These are phyloP conservation scores for Psilopogon haemacephalus DNA, from an alignment of 2,113 vertebrate species.

Conservation along the genomic window DNA sequence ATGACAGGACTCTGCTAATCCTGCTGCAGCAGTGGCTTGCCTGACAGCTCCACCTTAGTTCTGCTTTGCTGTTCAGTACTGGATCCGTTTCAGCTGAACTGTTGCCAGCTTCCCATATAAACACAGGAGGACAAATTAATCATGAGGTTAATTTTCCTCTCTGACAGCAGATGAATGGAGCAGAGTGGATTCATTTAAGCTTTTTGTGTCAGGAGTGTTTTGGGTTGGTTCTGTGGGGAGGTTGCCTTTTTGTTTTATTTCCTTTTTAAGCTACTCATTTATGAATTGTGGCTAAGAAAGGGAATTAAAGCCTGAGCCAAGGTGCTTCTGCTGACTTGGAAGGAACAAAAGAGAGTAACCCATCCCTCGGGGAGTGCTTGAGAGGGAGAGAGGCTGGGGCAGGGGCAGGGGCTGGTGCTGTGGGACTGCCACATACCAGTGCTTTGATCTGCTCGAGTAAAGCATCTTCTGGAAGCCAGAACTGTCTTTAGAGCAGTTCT, in stretches of 20 bases:
- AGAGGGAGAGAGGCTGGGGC: neutral
- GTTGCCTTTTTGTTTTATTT: neutral
- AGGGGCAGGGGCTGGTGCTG: neutral
- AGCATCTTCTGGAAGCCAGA: neutral
- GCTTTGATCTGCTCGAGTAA: neutral
- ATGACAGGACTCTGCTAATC: neutral
- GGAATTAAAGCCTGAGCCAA: neutral
- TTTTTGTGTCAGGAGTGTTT: neutral
- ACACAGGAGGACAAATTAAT: constrained; percentile 24
- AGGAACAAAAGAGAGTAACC: neutral
- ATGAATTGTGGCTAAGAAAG: neutral
- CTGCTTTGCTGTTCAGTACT: constrained; percentile 6
- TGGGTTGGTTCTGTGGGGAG: no score
- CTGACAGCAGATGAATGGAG: constrained; percentile 7
- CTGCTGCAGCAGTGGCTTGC: neutral
- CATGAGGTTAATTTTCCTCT: neutral
- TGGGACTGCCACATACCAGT: neutral
- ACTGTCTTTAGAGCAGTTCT: neutral
- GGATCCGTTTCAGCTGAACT: constrained; percentile 27
- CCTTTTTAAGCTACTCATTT: neutral
- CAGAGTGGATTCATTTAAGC: neutral
- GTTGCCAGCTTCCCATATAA: constrained; percentile 1
- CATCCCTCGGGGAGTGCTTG: neutral
- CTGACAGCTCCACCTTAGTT: constrained; percentile 17
- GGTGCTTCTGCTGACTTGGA: neutral